Base-by-base conservation (phyloP, 2,797 vertebrate genomes). In the Clarias fuscus region DNA sequence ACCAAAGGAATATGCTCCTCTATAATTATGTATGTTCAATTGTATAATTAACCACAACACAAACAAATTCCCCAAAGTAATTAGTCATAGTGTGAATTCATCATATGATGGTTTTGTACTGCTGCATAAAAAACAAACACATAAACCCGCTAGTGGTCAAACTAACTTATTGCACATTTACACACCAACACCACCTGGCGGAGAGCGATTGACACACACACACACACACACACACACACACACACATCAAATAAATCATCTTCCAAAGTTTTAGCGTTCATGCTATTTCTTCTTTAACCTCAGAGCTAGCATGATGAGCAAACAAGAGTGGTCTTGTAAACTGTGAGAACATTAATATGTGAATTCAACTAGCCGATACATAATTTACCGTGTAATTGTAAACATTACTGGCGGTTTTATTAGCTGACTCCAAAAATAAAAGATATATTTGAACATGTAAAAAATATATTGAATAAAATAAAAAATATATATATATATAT, bases 51-150 rank as follows among this genome's bases (percentile, higher is more conserved):
- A 77, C 62, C 17, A 11, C 48, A 68, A 70, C 48, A 70, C 62
- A 43, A 73, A 62, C 70, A 61, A 15, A 17, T 43, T 75, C 70
- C 7, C 70, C 48, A 17, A 62, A 7, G 58, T 20, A 61, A 73
- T 73, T 84, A 71, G 33, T 37, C 33, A 72, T 8, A 82, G 37
- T 62, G 4, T 62, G 82, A 78, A 17, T 62, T 84, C 7, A 43
- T 48, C 13, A 48, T 27, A 15, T 13, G 64, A 68, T 53, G 17
- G 8, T 61, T 75, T 43, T 64, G 58, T 15, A 62, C 58, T 62
- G 37, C 24, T 43, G 83, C 33, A 70, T 71, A 14, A 61, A 62
- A 61, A 73, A 27, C 7, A 53, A 10, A 53, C 13, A 53, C 33
- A 14, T 75, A 37, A n/a, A 0, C 70, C 58, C 71, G 75, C 72